Evolutionary conservation across 2,113 vertebrate genomes (phyloP), one percentile per base, ranked within the genome.

Genomic region (Fulmarus glacialis): DNA sequence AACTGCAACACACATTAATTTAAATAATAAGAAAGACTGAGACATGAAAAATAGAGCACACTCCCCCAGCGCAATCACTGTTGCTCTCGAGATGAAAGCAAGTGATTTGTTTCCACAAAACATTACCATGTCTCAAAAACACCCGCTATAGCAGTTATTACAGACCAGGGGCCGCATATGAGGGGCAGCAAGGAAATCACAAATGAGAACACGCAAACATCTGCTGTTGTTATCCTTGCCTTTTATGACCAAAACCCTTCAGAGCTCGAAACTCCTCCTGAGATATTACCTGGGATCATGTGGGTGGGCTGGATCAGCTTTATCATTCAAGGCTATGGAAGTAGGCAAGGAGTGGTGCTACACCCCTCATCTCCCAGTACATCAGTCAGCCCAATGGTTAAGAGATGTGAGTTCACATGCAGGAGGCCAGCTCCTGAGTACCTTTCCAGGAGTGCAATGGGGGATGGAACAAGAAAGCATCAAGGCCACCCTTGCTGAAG

Each of bases 71-170:
- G 75, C 94, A 96, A 96, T 97, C 95, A 96, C 85, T 91, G 89
- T 90, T 97, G 90, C 93, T 96, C 94, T 96, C 38, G 2, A 94
- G 82, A 97, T 96, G 91, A 97, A 94, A 94, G 91, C 93, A 95
- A 95, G 94, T 97, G 93, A 97, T 97, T 97, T 97, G 96, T 97
- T 97, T 97, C 87, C 67, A 77, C 78, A 64, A 94, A 96, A 94
- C 73, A 93, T 90, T 60, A 72, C 58, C 2, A 12, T 60, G 63
- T 67, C 82, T 94, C 82, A 66, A 66, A 95, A 96, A 73, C 91
- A 91, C 82, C 38, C n/a, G 4, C 95, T 94, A 50, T 5, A 93
- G 89, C 89, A 66, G 89, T 93, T 93, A 91, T 91, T 90, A 81
- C 89, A 95, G 91, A 89, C 42, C 32, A 63, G 79, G 71, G 72